These are phyloP conservation scores for Chelon labrosus DNA, from an alignment of 2,797 vertebrate species.

Conservation along the genomic window DNA sequence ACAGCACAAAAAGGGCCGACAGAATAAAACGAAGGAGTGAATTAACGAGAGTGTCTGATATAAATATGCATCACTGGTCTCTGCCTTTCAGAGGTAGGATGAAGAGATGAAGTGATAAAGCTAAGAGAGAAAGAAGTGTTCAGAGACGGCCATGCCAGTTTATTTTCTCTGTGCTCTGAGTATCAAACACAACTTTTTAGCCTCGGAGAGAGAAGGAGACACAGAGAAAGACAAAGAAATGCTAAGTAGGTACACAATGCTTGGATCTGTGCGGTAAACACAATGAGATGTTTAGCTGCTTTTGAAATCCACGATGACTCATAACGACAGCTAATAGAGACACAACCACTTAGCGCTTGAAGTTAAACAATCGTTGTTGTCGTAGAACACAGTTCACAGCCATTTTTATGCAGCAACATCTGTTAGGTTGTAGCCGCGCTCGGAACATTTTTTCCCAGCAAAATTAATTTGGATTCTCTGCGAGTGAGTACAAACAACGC, in stretches of 20 bases:
- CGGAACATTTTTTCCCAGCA: neutral
- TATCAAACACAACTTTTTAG: constrained; percentile 49
- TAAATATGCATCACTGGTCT: constrained; percentile 25
- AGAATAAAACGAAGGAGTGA: constrained; percentile 22
- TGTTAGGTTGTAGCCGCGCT: constrained; percentile 12
- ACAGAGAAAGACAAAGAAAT: constrained; percentile 18
- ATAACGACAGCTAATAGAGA: constrained; percentile 4
- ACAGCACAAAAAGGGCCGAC: constrained; percentile 20
- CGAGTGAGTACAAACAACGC: constrained; percentile 30
- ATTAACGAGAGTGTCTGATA: constrained; percentile 41
- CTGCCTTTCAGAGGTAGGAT: constrained; percentile 31
- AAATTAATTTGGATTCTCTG: constrained; percentile 28
- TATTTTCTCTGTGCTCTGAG: constrained; percentile 41
- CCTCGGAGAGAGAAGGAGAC: constrained; percentile 13
- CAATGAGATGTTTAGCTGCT: neutral
- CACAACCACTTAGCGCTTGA: constrained; percentile 1
- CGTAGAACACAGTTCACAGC: constrained; percentile 8
- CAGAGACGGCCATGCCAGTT: constrained; percentile 38
- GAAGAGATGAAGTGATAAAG: constrained; percentile 20
- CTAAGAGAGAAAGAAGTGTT: constrained; percentile 8
- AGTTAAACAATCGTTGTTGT: neutral
- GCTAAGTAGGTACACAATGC: neutral
- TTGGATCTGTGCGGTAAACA: constrained; percentile 16
- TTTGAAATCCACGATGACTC: constrained; percentile 1
- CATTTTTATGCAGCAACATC: constrained; percentile 21